Conservation (phyloP, 2,113 vertebrate species). For the Dascyllus trimaculatus region DNA sequence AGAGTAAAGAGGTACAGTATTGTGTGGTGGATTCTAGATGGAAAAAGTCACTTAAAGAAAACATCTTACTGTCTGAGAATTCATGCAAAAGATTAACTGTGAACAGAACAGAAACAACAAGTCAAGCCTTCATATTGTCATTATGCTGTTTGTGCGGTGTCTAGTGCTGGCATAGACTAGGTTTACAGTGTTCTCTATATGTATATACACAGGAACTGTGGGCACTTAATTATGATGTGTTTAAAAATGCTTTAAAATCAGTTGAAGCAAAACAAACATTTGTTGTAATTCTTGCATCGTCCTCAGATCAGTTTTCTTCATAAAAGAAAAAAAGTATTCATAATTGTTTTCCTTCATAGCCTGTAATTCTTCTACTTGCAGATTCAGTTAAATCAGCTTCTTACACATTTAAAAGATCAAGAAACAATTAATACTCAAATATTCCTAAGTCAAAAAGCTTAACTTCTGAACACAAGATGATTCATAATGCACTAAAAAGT, state of each 20-base stretch:
- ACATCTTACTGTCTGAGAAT: conserved; percentile 9
- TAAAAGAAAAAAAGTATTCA: not conserved
- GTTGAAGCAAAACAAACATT: not conserved
- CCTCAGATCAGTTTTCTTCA: conserved; percentile 1
- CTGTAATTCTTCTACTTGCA: not conserved
- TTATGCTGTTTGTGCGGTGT: conserved; percentile 52
- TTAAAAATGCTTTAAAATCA: conserved; percentile 15
- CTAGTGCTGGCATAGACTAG: conserved; percentile 61
- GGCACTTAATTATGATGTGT: conserved; percentile 19
- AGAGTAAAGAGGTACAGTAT: conserved; percentile 49
- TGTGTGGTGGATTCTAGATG: conserved; percentile 24
- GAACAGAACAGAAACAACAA: conserved; percentile 24
- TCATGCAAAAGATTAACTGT: conserved; percentile 37
- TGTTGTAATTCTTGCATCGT: not conserved
- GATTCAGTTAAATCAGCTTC: no score
- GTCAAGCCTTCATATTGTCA: conserved; percentile 31
- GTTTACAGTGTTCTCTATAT: conserved; percentile 42
- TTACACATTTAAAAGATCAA: no score
- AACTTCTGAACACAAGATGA: no score
- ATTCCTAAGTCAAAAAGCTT: no score
- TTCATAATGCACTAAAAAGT: no score
- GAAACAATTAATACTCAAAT: no score
- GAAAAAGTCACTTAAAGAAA: conserved; percentile 14
- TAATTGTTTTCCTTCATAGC: not conserved
- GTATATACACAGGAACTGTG: conserved; percentile 33